Percentiles rank a stretch among this genome's conserved stretches.
Evolutionary conservation across 2,113 vertebrate species (phyloP).

Genomic region (Diphyllodes magnificus): DNA sequence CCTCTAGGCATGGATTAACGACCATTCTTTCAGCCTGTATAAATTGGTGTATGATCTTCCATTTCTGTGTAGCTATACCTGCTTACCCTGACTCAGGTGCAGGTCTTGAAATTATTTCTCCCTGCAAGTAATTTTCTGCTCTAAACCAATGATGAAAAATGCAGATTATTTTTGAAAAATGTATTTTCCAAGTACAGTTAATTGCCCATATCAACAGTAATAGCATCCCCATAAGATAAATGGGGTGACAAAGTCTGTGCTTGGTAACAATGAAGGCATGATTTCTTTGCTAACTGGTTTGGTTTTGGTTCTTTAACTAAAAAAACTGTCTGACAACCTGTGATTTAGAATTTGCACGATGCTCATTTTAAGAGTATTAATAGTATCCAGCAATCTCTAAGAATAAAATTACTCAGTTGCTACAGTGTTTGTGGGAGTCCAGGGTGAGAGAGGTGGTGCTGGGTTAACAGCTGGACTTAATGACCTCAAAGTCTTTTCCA

Average conservation of each 20-base stretch:
- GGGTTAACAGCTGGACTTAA: not conserved
- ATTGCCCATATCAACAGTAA: not conserved
- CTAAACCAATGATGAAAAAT: not conserved
- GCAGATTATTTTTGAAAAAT: not conserved
- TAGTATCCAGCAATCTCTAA: not conserved
- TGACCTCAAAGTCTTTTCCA: not conserved
- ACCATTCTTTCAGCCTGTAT: not conserved
- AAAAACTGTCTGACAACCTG: not conserved
- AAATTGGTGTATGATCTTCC: not conserved
- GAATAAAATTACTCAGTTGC: not conserved
- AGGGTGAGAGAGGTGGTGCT: not conserved
- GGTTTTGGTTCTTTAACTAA: not conserved
- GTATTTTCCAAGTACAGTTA: not conserved
- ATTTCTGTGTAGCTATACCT: not conserved
- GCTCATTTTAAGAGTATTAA: not conserved
- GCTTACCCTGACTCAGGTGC: not conserved
- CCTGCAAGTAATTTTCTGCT: not conserved
- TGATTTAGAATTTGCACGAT: not conserved
- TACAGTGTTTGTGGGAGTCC: not conserved
- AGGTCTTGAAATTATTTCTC: not conserved
- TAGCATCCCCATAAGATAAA: not conserved
- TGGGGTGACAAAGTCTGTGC: not conserved
- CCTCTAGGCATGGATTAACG: not conserved
- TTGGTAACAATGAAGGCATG: not conserved
- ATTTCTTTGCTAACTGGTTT: not conserved